Evolutionary conservation across 2,113 vertebrate genomes (phyloP).

Genomic region (Lophura nycthemera): DNA sequence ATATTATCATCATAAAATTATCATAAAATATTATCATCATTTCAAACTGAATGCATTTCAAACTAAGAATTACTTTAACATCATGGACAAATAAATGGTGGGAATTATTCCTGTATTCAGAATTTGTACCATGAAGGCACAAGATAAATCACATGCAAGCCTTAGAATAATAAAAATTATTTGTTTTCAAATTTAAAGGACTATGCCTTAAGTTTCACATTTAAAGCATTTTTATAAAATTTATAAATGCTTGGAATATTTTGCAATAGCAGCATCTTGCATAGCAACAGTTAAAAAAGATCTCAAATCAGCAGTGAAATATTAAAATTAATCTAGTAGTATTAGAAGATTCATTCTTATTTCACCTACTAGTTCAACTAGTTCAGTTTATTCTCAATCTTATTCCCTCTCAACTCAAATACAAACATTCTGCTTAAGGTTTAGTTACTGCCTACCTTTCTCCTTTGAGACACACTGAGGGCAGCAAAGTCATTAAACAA

Average conservation of each 20-base stretch:
- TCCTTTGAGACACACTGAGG: constrained; percentile 95
- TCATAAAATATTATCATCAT: not conserved
- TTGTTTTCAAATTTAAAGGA: not conserved
- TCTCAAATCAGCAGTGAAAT: not conserved
- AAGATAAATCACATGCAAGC: not conserved
- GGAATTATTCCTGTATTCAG: not conserved
- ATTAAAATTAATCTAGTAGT: not conserved
- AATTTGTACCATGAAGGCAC: not conserved
- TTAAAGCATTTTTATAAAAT: constrained; percentile 1
- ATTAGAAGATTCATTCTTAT: not conserved
- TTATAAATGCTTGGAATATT: not conserved
- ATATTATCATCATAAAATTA: not conserved
- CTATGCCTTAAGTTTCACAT: not conserved
- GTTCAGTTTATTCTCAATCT: constrained; percentile 33
- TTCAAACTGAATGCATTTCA: not conserved
- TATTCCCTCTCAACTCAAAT: not conserved
- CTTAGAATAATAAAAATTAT: not conserved
- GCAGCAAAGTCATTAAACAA: constrained; percentile 98
- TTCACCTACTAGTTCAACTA: constrained; percentile 16
- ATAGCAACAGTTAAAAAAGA: not conserved
- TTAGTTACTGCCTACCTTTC: constrained; percentile 87
- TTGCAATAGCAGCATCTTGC: not conserved
- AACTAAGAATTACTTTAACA: not conserved
- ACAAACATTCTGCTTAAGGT: not conserved
- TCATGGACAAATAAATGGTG: not conserved